Conservation (phyloP, 2,888 invertebrate genomes). For the Drosophila affinis region DNA sequence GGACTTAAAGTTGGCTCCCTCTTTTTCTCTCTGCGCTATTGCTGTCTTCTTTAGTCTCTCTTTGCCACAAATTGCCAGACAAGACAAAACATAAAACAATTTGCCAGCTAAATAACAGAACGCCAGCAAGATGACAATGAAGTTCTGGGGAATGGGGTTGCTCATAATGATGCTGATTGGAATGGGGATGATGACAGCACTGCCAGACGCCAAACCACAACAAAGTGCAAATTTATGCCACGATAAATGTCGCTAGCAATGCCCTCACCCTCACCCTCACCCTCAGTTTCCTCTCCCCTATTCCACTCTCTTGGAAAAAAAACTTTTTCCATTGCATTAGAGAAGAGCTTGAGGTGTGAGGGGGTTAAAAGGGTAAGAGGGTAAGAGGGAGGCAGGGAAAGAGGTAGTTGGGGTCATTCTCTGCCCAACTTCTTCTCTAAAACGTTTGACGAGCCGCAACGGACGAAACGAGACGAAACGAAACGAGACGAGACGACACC, state of each 20-base stretch:
- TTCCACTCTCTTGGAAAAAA: neutral
- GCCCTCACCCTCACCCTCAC: neutral
- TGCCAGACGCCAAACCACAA: constrained; percentile 61
- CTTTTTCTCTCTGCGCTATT: neutral
- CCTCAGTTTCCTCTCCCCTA: neutral
- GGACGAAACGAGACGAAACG: constrained; percentile 35
- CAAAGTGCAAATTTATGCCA: constrained; percentile 77
- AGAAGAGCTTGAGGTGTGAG: neutral
- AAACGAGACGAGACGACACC: constrained; percentile 44
- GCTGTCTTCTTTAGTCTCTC: neutral
- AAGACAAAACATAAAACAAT: constrained; percentile 68
- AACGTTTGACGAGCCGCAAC: constrained; percentile 39
- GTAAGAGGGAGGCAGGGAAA: no score
- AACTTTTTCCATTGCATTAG: constrained; percentile 10
- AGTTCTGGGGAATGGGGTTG: constrained; percentile 6
- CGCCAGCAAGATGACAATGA: constrained; percentile 49
- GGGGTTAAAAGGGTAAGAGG: neutral
- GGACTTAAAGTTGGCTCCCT: constrained; percentile 20
- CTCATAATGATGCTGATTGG: constrained; percentile 23
- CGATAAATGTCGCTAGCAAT: constrained; percentile 62
- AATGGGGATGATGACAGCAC: constrained; percentile 39
- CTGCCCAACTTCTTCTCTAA: neutral
- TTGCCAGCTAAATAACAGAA: constrained; percentile 69
- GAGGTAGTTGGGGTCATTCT: constrained; percentile 3
- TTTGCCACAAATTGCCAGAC: constrained; percentile 64